These are phyloP conservation scores for Stratiomys singularior DNA, from an alignment of 2,888 invertebrate species.

Conservation along the genomic window DNA sequence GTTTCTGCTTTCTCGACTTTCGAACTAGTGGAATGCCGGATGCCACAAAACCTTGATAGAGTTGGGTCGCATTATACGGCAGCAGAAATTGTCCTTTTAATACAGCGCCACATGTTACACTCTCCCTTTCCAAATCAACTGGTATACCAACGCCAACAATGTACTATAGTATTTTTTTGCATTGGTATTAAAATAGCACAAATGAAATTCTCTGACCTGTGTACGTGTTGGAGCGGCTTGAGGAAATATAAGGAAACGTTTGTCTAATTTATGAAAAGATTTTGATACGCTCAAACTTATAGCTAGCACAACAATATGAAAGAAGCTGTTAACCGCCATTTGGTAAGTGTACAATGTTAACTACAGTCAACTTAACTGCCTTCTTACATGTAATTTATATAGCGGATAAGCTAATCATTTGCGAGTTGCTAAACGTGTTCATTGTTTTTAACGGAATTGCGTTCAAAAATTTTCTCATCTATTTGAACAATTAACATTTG, in stretches of 20 bases:
- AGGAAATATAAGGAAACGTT: constrained; percentile 52
- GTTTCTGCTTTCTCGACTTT: constrained; percentile 46
- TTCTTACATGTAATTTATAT: too few relatives aligned
- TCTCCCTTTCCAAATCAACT: constrained; percentile 59
- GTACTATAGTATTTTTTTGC: constrained; percentile 55
- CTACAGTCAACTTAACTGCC: too few relatives aligned
- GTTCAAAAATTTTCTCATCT: too few relatives aligned
- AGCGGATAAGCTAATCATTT: too few relatives aligned
- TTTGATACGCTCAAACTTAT: too few relatives aligned
- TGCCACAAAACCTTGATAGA: constrained; percentile 52
- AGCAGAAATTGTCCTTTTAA: constrained; percentile 62
- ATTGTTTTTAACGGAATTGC: too few relatives aligned
- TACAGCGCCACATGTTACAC: constrained; percentile 63
- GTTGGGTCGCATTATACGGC: constrained; percentile 56
- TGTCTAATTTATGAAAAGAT: constrained; percentile 12
- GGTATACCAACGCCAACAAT: constrained; percentile 64
- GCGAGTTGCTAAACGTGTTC: too few relatives aligned
- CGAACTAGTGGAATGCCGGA: constrained; percentile 39
- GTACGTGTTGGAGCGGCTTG: constrained; percentile 49
- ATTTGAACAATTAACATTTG: too few relatives aligned
- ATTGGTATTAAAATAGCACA: neutral
- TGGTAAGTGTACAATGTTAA: too few relatives aligned
- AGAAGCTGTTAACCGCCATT: too few relatives aligned
- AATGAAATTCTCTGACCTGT: too few relatives aligned
- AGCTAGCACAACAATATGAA: too few relatives aligned